These are phyloP conservation scores for Pandemis corylana DNA, from an alignment of 2,888 invertebrate genomes.

Conservation along the genomic window DNA sequence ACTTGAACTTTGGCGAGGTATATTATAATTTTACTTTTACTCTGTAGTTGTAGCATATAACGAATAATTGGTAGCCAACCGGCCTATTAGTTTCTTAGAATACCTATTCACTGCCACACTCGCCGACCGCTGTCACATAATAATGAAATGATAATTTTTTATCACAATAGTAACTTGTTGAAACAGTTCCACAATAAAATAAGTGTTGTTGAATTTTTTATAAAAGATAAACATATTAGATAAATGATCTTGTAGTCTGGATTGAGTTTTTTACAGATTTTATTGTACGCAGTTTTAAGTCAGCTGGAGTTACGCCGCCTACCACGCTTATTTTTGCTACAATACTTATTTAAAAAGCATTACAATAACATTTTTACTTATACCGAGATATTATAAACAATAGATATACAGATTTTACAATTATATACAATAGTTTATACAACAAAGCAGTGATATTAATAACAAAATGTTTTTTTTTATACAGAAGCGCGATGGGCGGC, in stretches of 20 bases:
- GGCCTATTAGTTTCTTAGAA: conserved; percentile 73
- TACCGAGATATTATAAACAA: conserved; percentile 67
- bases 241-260: conserved; percentile 85
- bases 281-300: conserved; percentile 71
- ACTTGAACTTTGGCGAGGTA: conserved; percentile 67
- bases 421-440: conserved; percentile 75
- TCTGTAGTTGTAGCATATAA: conserved; percentile 59
- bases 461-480: conserved; percentile 67
- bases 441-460: conserved; percentile 73
- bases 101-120: conserved; percentile 76
- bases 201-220: conserved; percentile 85
- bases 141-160: conserved; percentile 67
- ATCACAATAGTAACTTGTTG: conserved; percentile 82
- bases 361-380: conserved; percentile 68
- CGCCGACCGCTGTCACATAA: conserved; percentile 80
- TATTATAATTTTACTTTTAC: conserved; percentile 66
- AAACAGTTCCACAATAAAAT: conserved; percentile 82
- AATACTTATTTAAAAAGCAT: conserved; percentile 74
- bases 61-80: conserved; percentile 84
- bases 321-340: conserved; percentile 79
- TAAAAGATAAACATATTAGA: conserved; percentile 83
- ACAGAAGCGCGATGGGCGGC: conserved; percentile 70
- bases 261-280: conserved; percentile 83
- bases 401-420: conserved; percentile 70
- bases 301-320: conserved; percentile 65